Conservation (phyloP, 1,140 invertebrate species). For the Galleria mellonella region DNA sequence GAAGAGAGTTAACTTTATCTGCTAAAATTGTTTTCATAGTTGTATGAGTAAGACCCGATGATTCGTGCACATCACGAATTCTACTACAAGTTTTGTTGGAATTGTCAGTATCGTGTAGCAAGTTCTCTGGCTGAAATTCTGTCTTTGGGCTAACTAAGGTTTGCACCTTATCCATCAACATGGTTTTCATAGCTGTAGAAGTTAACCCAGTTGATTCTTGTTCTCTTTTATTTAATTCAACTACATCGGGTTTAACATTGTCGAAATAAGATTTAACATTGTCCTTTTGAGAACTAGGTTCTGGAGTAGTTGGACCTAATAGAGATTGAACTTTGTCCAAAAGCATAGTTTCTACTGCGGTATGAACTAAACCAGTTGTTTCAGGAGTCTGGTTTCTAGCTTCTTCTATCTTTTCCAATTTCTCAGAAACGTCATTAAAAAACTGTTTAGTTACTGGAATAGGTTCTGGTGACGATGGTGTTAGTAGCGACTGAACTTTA, state of each 20-base stretch:
- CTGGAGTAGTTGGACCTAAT: neutral
- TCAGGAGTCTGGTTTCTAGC: conserved; percentile 11
- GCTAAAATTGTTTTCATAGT: conserved; percentile 20
- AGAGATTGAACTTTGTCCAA: conserved; percentile 19
- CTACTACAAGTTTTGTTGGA: too few species aligned
- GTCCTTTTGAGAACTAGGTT: neutral
- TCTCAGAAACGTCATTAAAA: conserved; percentile 53
- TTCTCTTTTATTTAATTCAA: conserved; percentile 1
- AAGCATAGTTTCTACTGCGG: conserved; percentile 19
- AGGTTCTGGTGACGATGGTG: conserved; percentile 48
- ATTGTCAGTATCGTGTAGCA: neutral
- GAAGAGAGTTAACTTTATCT: conserved; percentile 16
- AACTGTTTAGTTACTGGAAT: conserved; percentile 31
- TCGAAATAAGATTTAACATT: neutral
- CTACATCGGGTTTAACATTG: conserved; percentile 10
- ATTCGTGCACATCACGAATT: neutral
- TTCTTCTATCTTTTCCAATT: conserved; percentile 49
- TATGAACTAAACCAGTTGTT: conserved; percentile 16
- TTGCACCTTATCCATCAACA: conserved; percentile 65
- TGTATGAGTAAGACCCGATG: conserved; percentile 15
- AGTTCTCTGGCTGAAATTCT: neutral
- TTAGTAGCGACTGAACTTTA: conserved; percentile 17
- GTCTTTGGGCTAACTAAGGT: conserved; percentile 17
- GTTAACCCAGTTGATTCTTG: conserved; percentile 7
- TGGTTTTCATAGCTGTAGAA: conserved; percentile 16